These are phyloP conservation scores for Halichondria panicea DNA, from an alignment of 37 sponge, comb jelly and placozoan species.

Conservation along the genomic window DNA sequence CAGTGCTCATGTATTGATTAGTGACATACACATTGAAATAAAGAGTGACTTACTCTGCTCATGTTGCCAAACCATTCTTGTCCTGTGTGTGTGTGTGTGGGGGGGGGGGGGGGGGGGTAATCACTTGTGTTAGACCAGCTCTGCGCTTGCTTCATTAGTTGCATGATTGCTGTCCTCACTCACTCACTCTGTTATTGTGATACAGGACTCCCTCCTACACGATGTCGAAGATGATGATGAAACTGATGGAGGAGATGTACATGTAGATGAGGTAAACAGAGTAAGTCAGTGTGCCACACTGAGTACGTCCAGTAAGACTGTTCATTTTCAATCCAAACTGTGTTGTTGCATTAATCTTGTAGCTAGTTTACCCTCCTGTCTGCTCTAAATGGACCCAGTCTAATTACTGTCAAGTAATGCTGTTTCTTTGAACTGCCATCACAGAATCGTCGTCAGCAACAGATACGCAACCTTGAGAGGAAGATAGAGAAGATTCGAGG, in stretches of 20 bases:
- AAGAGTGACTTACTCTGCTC: not conserved
- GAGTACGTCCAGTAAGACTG: not conserved
- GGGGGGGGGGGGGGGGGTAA: not conserved
- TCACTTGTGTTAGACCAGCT: not conserved
- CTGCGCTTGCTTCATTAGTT: too few relatives aligned
- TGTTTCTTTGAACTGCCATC: not conserved
- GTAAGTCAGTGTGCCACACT: not conserved
- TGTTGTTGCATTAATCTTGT: not conserved
- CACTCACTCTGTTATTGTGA: not conserved
- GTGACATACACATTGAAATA: not conserved
- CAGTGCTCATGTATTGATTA: not conserved
- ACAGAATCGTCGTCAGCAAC: not conserved
- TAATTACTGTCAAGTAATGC: not conserved
- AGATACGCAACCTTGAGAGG: conserved; percentile 26
- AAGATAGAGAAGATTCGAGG: conserved; percentile 47
- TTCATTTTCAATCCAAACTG: not conserved
- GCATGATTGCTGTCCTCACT: not conserved
- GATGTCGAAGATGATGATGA: conserved; percentile 47
- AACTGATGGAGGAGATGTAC: conserved; percentile 20
- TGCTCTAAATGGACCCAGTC: not conserved
- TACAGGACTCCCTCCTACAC: too few relatives aligned
- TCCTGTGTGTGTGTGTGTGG: conserved; percentile 8
- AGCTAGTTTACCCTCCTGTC: not conserved
- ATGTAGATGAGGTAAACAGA: not conserved
- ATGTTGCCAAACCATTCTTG: too few relatives aligned